phyloP scores from a whole-genome alignment of 2,113 vertebrate genomes.

The Campylomormyrus numenius region DNA sequence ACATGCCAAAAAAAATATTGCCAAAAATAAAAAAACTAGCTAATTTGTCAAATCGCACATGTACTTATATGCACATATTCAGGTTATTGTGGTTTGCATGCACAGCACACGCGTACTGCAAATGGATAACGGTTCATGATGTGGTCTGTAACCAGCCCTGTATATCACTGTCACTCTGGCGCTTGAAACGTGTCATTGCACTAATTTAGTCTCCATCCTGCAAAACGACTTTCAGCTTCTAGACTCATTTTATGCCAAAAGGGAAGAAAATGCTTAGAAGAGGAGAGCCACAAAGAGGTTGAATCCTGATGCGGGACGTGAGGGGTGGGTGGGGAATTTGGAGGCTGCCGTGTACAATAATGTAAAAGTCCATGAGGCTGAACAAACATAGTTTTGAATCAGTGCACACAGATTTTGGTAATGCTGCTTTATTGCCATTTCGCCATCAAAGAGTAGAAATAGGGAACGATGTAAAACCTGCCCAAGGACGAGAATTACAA shows the following conservation, averaged over 20 bases:
- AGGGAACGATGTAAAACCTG: neutral
- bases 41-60: neutral
- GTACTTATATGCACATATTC: neutral
- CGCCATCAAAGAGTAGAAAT: neutral
- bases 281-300: conserved; percentile 22
- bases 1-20: neutral
- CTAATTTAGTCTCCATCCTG: conserved; percentile 42
- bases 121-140: conserved; percentile 23
- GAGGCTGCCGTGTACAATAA: conserved; percentile 31
- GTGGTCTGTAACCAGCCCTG: conserved; percentile 27
- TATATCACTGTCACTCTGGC: conserved; percentile 36
- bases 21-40: neutral
- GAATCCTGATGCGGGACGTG: conserved; percentile 19
- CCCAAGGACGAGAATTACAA: neutral
- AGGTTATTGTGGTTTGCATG: neutral
- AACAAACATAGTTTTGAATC: conserved; percentile 6
- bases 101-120: neutral
- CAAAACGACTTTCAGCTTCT: conserved; percentile 28
- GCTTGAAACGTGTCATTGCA: conserved; percentile 42
- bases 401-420: neutral
- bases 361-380: conserved; percentile 20
- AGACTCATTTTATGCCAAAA: conserved; percentile 34
- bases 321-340: neutral
- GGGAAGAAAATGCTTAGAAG: conserved; percentile 28
- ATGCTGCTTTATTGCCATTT: neutral